Evolutionary conservation across 2,113 vertebrate species (phyloP).

Genomic region (Hippolais icterina): DNA sequence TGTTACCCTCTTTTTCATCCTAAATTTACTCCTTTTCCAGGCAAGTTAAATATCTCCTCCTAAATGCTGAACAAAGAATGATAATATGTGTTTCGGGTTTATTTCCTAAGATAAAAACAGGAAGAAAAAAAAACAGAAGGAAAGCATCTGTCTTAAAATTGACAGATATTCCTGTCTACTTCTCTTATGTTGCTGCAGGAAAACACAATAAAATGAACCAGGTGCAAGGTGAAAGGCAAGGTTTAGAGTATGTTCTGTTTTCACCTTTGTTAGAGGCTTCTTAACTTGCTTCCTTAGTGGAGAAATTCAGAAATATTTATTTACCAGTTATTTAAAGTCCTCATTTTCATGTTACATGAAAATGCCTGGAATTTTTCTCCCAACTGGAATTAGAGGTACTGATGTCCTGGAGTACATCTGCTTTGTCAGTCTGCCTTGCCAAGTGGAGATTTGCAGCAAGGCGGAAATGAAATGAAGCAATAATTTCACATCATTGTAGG

Average conservation of each 20-base stretch:
- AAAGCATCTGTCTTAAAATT: neutral
- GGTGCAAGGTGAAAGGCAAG: neutral
- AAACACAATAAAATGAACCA: neutral
- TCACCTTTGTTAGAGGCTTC: neutral
- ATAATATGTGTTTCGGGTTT: neutral
- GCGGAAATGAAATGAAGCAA: neutral
- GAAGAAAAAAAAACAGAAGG: neutral
- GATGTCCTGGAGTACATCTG: neutral
- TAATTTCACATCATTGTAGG: neutral
- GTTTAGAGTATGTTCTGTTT: neutral
- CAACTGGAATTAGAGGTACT: neutral
- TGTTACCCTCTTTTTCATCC: neutral
- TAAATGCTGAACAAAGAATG: neutral
- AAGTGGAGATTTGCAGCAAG: neutral
- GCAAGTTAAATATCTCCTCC: neutral
- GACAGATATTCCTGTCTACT: neutral
- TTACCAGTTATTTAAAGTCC: neutral
- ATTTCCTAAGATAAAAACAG: neutral
- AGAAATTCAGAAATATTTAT: neutral
- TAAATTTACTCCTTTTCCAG: neutral
- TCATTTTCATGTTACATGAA: neutral
- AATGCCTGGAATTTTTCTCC: neutral
- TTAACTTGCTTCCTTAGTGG: neutral
- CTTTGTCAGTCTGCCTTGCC: neutral
- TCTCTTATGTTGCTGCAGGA: neutral